Percentiles rank a stretch among this genome's conserved stretches.
phyloP scores from a whole-genome alignment of 2,113 vertebrate genomes.

The Tragulus kanchil region DNA sequence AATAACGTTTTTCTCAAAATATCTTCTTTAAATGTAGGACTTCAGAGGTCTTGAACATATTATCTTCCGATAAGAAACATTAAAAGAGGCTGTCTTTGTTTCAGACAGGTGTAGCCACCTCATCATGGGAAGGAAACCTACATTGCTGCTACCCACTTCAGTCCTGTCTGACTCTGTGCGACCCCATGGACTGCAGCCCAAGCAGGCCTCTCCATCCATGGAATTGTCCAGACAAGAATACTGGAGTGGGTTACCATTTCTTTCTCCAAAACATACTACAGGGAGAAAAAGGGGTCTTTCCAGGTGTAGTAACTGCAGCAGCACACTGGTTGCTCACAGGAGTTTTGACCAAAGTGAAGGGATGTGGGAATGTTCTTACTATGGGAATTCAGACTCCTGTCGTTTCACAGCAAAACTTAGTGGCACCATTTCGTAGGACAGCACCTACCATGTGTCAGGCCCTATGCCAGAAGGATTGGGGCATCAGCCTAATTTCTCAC shows the following conservation, averaged over 20 bases:
- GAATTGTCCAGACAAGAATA: no score
- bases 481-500: background rate
- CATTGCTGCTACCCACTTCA: no score
- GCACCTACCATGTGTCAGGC: background rate
- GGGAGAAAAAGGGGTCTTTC: background rate
- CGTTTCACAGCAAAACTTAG: background rate
- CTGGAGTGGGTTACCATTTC: no score
- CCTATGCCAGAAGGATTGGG: background rate
- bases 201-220: no score
- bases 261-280: no score
- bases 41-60: no score
- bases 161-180: no score
- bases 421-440: background rate
- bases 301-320: background rate
- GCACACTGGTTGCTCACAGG: background rate
- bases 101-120: background rate
- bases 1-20: background rate
- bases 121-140: background rate
- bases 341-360: background rate
- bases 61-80: no score
- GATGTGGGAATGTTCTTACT: background rate
- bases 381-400: background rate
- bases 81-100: background rate
- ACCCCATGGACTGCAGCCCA: no score
- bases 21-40: background rate